phyloP scores from a whole-genome alignment of 2,113 vertebrate species.

The Perca flavescens region DNA sequence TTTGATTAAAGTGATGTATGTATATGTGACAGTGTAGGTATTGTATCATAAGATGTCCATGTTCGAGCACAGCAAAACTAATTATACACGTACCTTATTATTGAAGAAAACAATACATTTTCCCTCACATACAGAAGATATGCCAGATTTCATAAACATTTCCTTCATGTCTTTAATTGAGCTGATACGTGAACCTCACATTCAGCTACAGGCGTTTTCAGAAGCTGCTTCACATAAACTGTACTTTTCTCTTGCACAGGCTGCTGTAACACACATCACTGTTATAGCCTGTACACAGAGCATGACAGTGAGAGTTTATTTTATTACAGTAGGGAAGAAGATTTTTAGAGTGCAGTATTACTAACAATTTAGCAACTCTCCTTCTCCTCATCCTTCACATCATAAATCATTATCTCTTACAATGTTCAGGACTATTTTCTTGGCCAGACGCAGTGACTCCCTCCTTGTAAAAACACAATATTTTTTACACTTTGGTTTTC shows the following conservation, averaged over 20 bases:
- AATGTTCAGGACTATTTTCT: too few species aligned
- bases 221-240: neutral
- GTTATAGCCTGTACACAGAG: neutral
- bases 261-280: neutral
- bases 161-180: neutral
- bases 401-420: neutral
- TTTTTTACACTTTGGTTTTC: neutral
- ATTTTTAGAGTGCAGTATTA: neutral
- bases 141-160: neutral
- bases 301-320: neutral
- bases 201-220: neutral
- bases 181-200: neutral
- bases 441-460: neutral
- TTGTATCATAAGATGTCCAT: neutral
- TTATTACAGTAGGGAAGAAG: neutral
- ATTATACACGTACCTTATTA: neutral
- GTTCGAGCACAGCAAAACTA: neutral
- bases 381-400: constrained; percentile 17
- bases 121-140: neutral
- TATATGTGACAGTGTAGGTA: neutral
- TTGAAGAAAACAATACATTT: neutral
- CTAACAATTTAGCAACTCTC: neutral
- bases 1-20: constrained; percentile 2
- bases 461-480: neutral
- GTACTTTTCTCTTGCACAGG: neutral